Conservation (phyloP, 2,797 vertebrate genomes). For the Sebastes minor region DNA sequence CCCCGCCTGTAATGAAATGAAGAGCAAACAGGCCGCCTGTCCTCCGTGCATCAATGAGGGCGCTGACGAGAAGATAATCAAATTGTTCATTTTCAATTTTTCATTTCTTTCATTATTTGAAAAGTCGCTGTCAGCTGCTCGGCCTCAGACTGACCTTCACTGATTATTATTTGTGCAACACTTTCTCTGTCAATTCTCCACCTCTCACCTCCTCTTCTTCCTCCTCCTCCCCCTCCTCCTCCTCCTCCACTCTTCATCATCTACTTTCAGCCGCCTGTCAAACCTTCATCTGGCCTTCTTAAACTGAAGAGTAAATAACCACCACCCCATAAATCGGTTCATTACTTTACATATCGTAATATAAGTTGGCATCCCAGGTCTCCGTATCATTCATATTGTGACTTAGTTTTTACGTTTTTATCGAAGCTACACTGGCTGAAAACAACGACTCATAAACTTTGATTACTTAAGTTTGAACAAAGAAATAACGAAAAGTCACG, state of each 20-base stretch:
- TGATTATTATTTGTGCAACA: constrained; percentile 58
- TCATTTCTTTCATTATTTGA: constrained; percentile 69
- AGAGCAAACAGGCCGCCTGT: constrained; percentile 37
- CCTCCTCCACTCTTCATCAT: constrained; percentile 31
- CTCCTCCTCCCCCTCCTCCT: constrained; percentile 8
- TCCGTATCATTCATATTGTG: not conserved
- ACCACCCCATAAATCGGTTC: constrained; percentile 26
- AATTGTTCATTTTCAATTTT: constrained; percentile 67
- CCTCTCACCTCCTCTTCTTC: constrained; percentile 8
- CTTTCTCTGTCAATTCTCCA: constrained; percentile 30
- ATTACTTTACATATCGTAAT: constrained; percentile 26
- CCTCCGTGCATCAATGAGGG: constrained; percentile 47
- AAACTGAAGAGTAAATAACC: constrained; percentile 43
- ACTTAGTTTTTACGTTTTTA: not conserved
- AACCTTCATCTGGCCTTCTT: constrained; percentile 9
- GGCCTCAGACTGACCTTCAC: constrained; percentile 62
- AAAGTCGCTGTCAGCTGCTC: constrained; percentile 53
- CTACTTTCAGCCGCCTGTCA: constrained; percentile 36
- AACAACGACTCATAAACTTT: not conserved
- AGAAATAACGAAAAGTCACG: not conserved
- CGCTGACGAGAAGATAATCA: constrained; percentile 63
- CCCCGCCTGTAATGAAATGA: constrained; percentile 44
- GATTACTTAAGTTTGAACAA: not conserved
- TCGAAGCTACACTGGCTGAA: not conserved
- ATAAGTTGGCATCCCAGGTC: not conserved